These are phyloP conservation scores for Busseola fusca DNA, from an alignment of 2,888 invertebrate species.

Conservation along the genomic window DNA sequence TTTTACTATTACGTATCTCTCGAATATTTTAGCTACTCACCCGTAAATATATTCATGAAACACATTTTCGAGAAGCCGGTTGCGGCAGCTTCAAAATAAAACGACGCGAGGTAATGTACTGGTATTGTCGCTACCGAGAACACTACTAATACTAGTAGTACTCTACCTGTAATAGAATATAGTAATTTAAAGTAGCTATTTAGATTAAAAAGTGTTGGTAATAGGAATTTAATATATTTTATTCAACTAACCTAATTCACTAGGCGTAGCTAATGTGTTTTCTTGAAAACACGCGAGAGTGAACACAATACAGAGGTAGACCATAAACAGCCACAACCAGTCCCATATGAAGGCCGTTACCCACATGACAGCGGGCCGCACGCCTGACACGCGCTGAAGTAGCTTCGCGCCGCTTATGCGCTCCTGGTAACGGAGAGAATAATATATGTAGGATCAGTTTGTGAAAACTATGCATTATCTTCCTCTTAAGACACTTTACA, in stretches of 20 bases:
- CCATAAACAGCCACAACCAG: slow-evolving; percentile 90
- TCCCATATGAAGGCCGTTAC: slow-evolving; percentile 91
- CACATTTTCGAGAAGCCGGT: slow-evolving; percentile 93
- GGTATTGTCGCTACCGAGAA: slow-evolving; percentile 93
- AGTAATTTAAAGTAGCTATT: background rate
- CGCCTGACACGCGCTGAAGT: slow-evolving; percentile 92
- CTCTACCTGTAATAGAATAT: slow-evolving; percentile 83
- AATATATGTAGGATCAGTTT: background rate
- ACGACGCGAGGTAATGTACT: slow-evolving; percentile 92
- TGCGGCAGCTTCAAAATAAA: slow-evolving; percentile 92
- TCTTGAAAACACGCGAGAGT: slow-evolving; percentile 92
- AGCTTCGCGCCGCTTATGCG: slow-evolving; percentile 91
- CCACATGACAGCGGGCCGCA: slow-evolving; percentile 92
- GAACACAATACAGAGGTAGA: slow-evolving; percentile 88
- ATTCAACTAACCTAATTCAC: slow-evolving; percentile 85
- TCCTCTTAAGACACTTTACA: background rate
- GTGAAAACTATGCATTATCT: background rate
- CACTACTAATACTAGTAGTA: slow-evolving; percentile 90
- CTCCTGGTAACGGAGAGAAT: slow-evolving; percentile 87
- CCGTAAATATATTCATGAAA: slow-evolving; percentile 91
- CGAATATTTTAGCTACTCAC: slow-evolving; percentile 62
- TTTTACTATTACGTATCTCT: slow-evolving; percentile 10
- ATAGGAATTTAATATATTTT: background rate
- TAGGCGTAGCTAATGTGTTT: slow-evolving; percentile 88
- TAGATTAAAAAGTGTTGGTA: background rate